phyloP scores from a whole-genome alignment of 1,140 invertebrate genomes.

The Sycobia sp. region DNA sequence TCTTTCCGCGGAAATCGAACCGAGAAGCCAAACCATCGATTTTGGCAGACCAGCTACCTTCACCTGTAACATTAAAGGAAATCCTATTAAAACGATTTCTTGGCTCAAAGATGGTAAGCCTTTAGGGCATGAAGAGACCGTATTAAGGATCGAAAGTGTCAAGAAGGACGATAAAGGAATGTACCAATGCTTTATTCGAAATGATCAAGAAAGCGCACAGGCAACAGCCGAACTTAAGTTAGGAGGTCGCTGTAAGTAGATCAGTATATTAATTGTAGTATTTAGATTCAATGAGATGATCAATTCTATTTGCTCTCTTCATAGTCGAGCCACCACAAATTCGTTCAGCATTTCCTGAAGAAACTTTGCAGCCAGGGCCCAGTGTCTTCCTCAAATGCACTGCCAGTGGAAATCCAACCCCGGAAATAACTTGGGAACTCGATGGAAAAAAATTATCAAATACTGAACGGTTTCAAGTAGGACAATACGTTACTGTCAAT shows the following conservation, averaged over 20 bases:
- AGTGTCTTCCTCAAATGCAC: conserved; percentile 82
- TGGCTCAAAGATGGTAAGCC: conserved; percentile 93
- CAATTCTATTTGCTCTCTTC: conserved; percentile 40
- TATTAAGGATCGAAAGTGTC: conserved; percentile 85
- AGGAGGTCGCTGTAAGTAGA: conserved; percentile 81
- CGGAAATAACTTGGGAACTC: conserved; percentile 92
- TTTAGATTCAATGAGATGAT: neutral
- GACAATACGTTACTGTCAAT: conserved; percentile 84
- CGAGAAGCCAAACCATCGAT: conserved; percentile 88
- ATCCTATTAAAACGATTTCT: conserved; percentile 84
- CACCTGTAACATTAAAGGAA: conserved; percentile 88
- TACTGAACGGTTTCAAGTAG: conserved; percentile 80
- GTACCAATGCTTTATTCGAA: conserved; percentile 95
- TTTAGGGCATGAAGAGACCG: conserved; percentile 76
- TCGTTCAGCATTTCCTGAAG: conserved; percentile 82
- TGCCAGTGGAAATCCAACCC: conserved; percentile 88
- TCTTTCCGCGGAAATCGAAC: conserved; percentile 84
- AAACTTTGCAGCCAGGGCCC: conserved; percentile 85
- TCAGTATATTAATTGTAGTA: too few species aligned
- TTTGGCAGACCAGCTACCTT: conserved; percentile 89
- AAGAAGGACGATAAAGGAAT: conserved; percentile 95
- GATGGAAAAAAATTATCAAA: conserved; percentile 85
- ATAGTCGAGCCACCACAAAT: conserved; percentile 87
- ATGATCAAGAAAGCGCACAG: conserved; percentile 92
- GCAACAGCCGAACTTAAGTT: conserved; percentile 90